Evolutionary conservation across 1,140 invertebrate genomes (phyloP), one percentile per base, ranked within the genome.

Genomic region (Drosophila lowei): DNA sequence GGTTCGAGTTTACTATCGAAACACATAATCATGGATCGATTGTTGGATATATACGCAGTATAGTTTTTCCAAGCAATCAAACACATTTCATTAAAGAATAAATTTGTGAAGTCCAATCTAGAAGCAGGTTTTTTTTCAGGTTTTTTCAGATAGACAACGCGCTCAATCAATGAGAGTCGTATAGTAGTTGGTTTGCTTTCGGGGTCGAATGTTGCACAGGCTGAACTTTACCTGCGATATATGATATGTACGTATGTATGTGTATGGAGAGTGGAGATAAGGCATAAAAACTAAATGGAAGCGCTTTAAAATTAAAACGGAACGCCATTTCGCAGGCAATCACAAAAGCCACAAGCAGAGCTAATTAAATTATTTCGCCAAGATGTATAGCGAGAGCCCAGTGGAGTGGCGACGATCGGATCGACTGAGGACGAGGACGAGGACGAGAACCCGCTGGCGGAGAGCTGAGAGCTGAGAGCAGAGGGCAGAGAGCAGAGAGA

Each of bases 331-430:
- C 59, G 52, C 30, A 43, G 52, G 71, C 74, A 84, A 67, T 76
- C 71, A 61, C 30, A 63, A 59, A 86, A 77, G 67, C 77, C 77
- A 78, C 83, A 75, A 72, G 81, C 83, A 72, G 21, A 77, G 83
- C 59, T 86, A 88, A 88, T 86, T 88, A 72, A 88, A 86, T 88
- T 88, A 86, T 77, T 61, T 81, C 53, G 48, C 53, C 42, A 21
- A 55, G 59, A 49, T 72, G 57, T 43, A 62, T 43, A 11, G 70
- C 47, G 28, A 73, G 28, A 23, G 28, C 30, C 43, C 16, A 28
- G 63, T 18, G 0, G 18, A 25, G 28, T 11, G 47, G 47, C 18
- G 9, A 18, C 2, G 0, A 21, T 2, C 18, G 41, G 49, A 48
- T 30, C 30, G 28, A 28, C 25, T 25, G 25, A 25, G 25, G 54